Base-by-base conservation (phyloP, 2,888 invertebrate genomes). In the Sipunculus nudus region DNA sequence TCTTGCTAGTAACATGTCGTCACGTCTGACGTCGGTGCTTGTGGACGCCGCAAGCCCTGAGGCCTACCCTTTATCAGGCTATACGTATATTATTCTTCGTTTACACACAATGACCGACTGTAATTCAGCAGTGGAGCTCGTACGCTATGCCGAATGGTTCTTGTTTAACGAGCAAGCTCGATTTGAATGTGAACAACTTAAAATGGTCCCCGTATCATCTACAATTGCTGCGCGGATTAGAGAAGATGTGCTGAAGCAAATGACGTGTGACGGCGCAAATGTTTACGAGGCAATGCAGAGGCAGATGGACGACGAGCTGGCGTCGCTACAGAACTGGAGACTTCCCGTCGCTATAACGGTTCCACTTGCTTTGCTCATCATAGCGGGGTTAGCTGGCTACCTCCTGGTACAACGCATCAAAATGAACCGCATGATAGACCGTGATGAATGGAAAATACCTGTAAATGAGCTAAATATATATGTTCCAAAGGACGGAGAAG, bases 111-210 rank as follows among this genome's bases (percentile, higher is more conserved):
- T 67, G 61, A 43, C 21, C 8, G 58, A 72, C 46, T 81, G 81
- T 60, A 60, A 61, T 1, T 53, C 67, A 2, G 73, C 75, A 16
- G 69, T 66, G 26, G 81, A 81, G 59, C 63, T 81, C 16, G 65
- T 75, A n/a, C 63, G 78, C 16, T 80, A 75, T 50, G 61, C 75
- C 1, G 54, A 71, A n/a, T 80, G 79, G 79, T 73, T 75, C 47
- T 57, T 73, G 35, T 63, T 46, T 16, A 40, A 59, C 31, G 38
- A 54, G 3, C 25, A 53, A 10, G 52, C 59, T 10, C 43, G 25
- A 5, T 47, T 25, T 16, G 10, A 25, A 0, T 43, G 43, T 26
- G 26, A 16, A n/a, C 25, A 43, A 26, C 23, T 25, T 26, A 26
- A 26, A 43, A 43, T 43, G 43, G 21, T 43, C 16, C 43, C 78